Base-by-base conservation (phyloP, 2,113 vertebrate genomes). In the Peromyscus leucopus region DNA sequence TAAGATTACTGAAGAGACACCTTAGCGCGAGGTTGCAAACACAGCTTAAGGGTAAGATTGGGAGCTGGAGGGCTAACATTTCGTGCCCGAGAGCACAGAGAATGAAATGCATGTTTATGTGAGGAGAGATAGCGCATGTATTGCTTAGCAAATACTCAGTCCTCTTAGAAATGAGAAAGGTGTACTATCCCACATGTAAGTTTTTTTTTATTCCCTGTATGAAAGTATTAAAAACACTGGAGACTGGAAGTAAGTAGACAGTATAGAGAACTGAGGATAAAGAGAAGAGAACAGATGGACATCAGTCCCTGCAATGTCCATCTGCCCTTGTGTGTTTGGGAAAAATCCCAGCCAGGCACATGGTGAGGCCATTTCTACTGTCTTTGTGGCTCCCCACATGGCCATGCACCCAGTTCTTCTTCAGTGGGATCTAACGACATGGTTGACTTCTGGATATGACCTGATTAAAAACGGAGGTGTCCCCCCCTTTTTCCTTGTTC, bases 331-430 rank as follows among this genome's bases (percentile, higher is more conserved):
- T 36, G 67, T 36, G 21, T 48, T 15, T 2, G 1, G n/a, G 24
- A n/a, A 36, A 22, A 17, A 13, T 39, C 71, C 71, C 13, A 39
- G 59, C 22, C 0, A 59, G 80, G 19, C 26, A 69, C 2, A 6
- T 0, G 13, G 16, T 1, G n/a, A 24, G 87, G 55, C 16, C 1
- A 21, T 46, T 22, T 46, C 36, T 31, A 7, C 36, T 36, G 89
- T 24, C 65, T 19, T 22, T 15, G n/a, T 36, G 59, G 17, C 31
- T 9, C 0, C 83, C 22, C 36, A 11, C 0, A 0, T 10, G 57
- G 84, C 55, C 28, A 31, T 0, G 0, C 1, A 17, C 16, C 21
- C 31, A 0, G 1, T 39, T 12, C 12, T 28, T 65, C 79, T 57
- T 63, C 31, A 16, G 22, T 0, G 19, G 31, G 39, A 15, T 8